These are phyloP conservation scores for Parauchenoglanis punctatus DNA, from an alignment of 2,797 vertebrate species.

Conservation along the genomic window DNA sequence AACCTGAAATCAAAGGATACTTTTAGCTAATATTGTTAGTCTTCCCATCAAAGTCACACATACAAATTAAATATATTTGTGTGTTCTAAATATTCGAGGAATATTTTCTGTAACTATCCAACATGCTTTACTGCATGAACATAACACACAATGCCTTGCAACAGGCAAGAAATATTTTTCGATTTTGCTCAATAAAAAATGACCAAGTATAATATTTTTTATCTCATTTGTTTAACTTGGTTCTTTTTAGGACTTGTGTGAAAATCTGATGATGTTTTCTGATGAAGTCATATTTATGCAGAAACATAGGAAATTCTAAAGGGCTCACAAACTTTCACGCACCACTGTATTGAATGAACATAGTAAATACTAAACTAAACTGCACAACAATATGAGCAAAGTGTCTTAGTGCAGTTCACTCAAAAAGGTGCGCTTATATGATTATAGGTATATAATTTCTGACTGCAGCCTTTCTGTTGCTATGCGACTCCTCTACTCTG, in stretches of 20 bases:
- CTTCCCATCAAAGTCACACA: neutral
- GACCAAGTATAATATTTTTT: no score
- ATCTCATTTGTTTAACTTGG: no score
- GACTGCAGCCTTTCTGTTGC: neutral
- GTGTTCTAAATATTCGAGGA: neutral
- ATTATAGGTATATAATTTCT: neutral
- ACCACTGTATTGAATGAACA: neutral
- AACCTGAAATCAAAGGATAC: slow-evolving; percentile 39
- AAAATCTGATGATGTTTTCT: no score
- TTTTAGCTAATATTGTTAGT: neutral
- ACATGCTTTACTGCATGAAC: neutral
- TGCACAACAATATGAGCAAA: neutral
- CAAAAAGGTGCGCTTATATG: neutral
- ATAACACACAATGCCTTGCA: neutral
- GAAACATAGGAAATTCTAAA: no score
- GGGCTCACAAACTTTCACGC: neutral
- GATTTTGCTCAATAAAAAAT: no score
- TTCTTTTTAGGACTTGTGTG: no score
- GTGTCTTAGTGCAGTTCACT: neutral
- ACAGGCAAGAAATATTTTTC: neutral
- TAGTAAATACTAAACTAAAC: neutral
- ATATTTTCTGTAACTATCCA: neutral
- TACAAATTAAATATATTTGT: neutral
- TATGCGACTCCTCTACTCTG: neutral
- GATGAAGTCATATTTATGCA: no score